phyloP scores from a whole-genome alignment of 2,113 vertebrate species.

The Carlito syrichta region DNA sequence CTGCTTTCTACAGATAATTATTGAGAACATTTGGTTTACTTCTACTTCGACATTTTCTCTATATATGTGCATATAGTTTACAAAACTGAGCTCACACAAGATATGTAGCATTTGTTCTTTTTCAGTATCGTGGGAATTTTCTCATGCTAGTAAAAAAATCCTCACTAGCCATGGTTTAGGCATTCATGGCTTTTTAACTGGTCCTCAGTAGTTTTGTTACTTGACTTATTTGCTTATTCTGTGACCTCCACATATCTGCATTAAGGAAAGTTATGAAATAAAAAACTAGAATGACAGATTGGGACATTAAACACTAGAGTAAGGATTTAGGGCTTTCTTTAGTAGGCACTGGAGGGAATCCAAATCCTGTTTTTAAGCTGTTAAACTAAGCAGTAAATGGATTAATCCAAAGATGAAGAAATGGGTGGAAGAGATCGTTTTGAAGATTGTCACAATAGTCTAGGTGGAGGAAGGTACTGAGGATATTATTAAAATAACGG shows the following conservation, averaged over 20 bases:
- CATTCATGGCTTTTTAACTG: background rate
- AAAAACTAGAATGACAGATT: background rate
- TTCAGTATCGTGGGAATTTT: background rate
- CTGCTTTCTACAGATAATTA: background rate
- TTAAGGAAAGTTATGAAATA: background rate
- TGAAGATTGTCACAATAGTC: background rate
- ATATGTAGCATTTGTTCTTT: background rate
- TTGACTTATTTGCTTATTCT: background rate
- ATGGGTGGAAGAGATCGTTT: background rate
- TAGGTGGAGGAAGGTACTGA: background rate
- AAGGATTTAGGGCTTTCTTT: background rate
- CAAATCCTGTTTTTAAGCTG: background rate
- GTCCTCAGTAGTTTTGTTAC: background rate
- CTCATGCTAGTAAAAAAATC: background rate
- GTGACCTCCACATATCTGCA: background rate
- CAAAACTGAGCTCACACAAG: background rate
- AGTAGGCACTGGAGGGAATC: too few relatives aligned
- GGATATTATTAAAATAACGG: background rate
- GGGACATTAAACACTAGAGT: background rate
- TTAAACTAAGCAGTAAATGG: background rate
- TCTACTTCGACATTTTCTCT: background rate
- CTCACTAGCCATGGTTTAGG: background rate
- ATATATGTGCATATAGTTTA: background rate
- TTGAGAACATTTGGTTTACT: background rate
- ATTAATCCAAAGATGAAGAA: background rate